phyloP scores from a whole-genome alignment of 2,888 invertebrate genomes.

The Drosophila antonietae region DNA sequence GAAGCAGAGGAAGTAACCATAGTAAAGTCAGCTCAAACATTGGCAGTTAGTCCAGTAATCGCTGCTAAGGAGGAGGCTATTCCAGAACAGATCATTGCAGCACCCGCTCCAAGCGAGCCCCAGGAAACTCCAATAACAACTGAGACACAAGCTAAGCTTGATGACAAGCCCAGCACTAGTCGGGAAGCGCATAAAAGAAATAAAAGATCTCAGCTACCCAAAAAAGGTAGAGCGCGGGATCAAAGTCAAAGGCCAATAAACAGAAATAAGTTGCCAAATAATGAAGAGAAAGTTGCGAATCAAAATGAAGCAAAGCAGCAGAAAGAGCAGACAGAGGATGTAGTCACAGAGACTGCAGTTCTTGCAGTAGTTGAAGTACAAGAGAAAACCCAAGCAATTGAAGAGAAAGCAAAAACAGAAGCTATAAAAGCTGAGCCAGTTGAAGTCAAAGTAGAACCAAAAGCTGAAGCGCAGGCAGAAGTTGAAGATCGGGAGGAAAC shows the following conservation, averaged over 20 bases:
- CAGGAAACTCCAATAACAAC: not conserved
- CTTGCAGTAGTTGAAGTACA: not conserved
- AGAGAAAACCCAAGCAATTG: not conserved
- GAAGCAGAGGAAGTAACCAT: too few species aligned
- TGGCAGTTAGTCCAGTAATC: not conserved
- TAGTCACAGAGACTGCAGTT: not conserved
- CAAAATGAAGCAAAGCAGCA: not conserved
- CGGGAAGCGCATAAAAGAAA: constrained; percentile 45
- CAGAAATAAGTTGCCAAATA: constrained; percentile 33
- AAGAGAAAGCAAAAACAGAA: not conserved
- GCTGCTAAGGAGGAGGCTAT: too few species aligned
- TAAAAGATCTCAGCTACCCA: constrained; percentile 55
- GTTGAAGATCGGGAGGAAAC: not conserved
- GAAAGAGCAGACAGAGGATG: not conserved
- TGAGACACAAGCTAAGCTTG: constrained; percentile 1
- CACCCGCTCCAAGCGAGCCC: not conserved
- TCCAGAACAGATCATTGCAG: too few species aligned
- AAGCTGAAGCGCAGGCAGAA: not conserved
- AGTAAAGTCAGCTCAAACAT: not conserved
- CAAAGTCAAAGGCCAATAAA: constrained; percentile 62
- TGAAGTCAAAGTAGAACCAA: not conserved
- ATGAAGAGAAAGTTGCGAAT: not conserved
- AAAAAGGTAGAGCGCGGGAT: constrained; percentile 51
- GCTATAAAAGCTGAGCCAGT: not conserved
- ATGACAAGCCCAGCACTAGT: constrained; percentile 64